A percentile compares a stretch with the other conserved stretches of the same genome.
phyloP scores from a whole-genome alignment of 37 sponge, comb jelly and placozoan species.

The Halisarca cf. caerulea region DNA sequence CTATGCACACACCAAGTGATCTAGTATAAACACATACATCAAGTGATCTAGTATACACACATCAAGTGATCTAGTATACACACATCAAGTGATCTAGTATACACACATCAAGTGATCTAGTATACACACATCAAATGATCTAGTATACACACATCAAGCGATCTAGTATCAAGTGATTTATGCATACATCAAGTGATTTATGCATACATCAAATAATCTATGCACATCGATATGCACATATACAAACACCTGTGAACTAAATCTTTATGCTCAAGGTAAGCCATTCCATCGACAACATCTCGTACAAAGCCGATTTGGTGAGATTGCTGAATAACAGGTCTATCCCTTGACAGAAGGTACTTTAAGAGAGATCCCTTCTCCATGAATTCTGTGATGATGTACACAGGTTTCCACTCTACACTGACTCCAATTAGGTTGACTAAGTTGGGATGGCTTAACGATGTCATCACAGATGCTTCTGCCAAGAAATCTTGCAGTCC shows the following conservation, averaged over 20 bases:
- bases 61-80: too few species aligned
- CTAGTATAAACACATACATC: too few species aligned
- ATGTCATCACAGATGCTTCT: conserved; percentile 64
- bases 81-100: too few species aligned
- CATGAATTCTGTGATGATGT: conserved; percentile 96
- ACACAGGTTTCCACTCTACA: conserved; percentile 68
- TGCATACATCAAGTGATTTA: neutral
- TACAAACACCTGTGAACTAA: conserved; percentile 77
- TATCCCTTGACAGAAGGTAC: conserved; percentile 87
- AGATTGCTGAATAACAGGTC: conserved; percentile 82
- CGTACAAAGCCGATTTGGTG: conserved; percentile 75
- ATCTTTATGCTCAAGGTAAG: conserved; percentile 78
- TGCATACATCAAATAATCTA: neutral
- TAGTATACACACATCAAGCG: too few species aligned
- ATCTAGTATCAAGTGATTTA: neutral
- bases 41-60: too few species aligned
- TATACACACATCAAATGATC: too few species aligned
- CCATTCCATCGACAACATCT: conserved; percentile 86
- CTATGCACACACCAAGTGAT: too few species aligned
- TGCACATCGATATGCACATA: neutral
- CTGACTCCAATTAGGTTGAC: conserved; percentile 88
- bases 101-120: too few species aligned
- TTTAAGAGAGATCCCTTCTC: conserved; percentile 92
- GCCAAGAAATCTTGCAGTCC: conserved; percentile 49
- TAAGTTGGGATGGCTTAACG: conserved; percentile 85